A percentile compares a stretch with the other conserved stretches of the same genome.
phyloP scores from a whole-genome alignment of 1,140 invertebrate species.

The Drosophila trapezifrons region DNA sequence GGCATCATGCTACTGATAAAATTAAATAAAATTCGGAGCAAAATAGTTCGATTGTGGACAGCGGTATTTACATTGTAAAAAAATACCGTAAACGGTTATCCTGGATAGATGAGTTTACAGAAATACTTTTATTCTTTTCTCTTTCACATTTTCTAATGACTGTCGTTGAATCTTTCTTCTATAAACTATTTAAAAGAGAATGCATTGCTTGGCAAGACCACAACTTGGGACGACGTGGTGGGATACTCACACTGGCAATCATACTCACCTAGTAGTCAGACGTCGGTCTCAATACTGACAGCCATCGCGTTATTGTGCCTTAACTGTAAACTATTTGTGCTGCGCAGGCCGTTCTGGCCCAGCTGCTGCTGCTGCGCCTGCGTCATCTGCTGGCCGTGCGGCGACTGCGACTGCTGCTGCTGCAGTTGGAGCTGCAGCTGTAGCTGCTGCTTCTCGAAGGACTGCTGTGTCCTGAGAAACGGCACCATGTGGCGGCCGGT shows the following conservation, averaged over 20 bases:
- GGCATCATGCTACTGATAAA: too few species aligned
- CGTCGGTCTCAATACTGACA: conserved; percentile 97
- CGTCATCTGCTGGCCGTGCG: conserved; percentile 36
- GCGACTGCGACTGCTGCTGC: conserved; percentile 63
- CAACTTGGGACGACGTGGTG: background rate
- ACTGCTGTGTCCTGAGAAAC: conserved; percentile 84
- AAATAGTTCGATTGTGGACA: too few species aligned
- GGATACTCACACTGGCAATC: conserved; percentile 12
- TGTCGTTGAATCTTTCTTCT: too few species aligned
- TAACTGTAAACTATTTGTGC: conserved; percentile 92
- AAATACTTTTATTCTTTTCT: too few species aligned
- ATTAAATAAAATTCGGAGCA: too few species aligned
- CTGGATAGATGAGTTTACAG: too few species aligned
- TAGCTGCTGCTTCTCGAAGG: conserved; percentile 81
- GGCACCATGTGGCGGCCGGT: conserved; percentile 83
- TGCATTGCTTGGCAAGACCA: background rate
- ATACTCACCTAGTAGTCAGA: conserved; percentile 95
- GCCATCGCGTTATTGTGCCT: conserved; percentile 90
- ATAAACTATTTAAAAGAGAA: background rate
- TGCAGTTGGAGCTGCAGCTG: conserved; percentile 75
- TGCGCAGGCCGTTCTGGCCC: conserved; percentile 85
- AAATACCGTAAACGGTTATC: too few species aligned
- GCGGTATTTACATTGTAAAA: too few species aligned
- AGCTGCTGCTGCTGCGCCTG: conserved; percentile 67
- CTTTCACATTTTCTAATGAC: background rate